Conservation (phyloP, 2,888 invertebrate genomes). For the Archaeoteleia sp. region DNA sequence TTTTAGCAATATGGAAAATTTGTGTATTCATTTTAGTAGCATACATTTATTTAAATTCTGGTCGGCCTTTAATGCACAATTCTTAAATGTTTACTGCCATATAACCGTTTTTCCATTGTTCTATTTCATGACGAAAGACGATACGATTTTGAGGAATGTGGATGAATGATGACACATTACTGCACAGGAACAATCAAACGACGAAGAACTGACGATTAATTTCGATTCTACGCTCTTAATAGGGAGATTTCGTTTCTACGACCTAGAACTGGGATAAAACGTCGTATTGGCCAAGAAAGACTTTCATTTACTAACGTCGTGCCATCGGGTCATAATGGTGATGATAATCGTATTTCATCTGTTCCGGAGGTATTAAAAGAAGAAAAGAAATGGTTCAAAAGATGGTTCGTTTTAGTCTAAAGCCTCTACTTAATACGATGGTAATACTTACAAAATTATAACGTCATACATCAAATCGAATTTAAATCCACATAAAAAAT, state of each 20-base stretch:
- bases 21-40: too few species aligned
- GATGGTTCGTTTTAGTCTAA: conserved; percentile 1
- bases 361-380: conserved; percentile 12
- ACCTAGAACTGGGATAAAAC: background rate
- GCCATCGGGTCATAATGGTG: conserved; percentile 1
- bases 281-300: background rate
- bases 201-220: conserved; percentile 5
- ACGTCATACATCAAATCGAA: background rate
- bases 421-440: background rate
- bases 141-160: background rate
- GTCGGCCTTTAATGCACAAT: too few species aligned
- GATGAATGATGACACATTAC: conserved; percentile 1
- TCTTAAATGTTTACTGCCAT: too few species aligned
- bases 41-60: too few species aligned
- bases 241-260: conserved; percentile 12
- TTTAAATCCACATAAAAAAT: background rate
- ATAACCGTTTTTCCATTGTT: too few species aligned
- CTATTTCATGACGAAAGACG: too few species aligned
- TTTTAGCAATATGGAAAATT: too few species aligned
- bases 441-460: background rate
- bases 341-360: conserved; percentile 5
- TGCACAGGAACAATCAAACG: background rate
- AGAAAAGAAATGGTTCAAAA: background rate
- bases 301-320: background rate
- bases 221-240: conserved; percentile 5